Percentiles rank a stretch among this genome's conserved stretches.
phyloP scores from a whole-genome alignment of 1,140 invertebrate genomes.

The Diuraphis noxia region DNA sequence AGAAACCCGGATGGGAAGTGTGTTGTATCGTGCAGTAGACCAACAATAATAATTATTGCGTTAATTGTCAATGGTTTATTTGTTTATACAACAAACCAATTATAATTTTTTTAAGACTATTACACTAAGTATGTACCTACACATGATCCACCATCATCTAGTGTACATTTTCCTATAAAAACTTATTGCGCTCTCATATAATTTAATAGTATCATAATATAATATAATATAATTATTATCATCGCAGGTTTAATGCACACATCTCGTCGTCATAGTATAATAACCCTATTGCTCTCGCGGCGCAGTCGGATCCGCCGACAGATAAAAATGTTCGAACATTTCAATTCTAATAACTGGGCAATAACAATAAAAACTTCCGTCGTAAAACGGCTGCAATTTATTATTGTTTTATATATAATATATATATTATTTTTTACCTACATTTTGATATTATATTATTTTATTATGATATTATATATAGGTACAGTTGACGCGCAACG shows the following conservation, averaged over 20 bases:
- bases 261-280: background rate
- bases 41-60: background rate
- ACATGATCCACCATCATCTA: background rate
- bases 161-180: slow-evolving; percentile 14
- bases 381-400: slow-evolving; percentile 1
- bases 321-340: background rate
- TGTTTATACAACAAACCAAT: background rate
- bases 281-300: background rate
- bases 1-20: background rate
- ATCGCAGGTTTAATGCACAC: background rate
- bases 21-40: background rate
- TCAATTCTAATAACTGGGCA: background rate
- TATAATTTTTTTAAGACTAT: background rate
- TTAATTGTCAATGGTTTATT: background rate
- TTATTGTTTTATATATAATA: background rate
- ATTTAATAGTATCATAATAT: background rate
- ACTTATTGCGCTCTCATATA: background rate
- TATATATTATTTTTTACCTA: background rate
- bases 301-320: background rate
- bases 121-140: background rate
- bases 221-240: background rate
- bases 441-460: background rate
- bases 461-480: too few relatives aligned
- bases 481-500: background rate
- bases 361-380: background rate